Base-by-base conservation (phyloP, 2,797 vertebrate genomes). In the Aldrovandia affinis region DNA sequence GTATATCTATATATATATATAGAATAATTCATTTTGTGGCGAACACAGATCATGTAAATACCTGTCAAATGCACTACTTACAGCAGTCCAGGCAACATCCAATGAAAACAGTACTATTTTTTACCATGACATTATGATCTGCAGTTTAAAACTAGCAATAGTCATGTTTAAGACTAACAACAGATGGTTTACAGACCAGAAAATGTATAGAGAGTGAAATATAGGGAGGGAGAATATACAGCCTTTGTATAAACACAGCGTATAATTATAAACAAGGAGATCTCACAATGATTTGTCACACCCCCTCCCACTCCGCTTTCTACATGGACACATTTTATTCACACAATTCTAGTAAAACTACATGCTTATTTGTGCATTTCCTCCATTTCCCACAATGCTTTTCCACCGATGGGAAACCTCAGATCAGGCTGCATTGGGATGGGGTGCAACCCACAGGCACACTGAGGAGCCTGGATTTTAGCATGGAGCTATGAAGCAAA, bases 241-340 rank as follows among this genome's bases (percentile, higher is more conserved):
- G n/a, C 50, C 50, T 52, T 63, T 89, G 83, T 88, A 86, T 89
- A 82, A 87, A 86, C 81, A 88, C 83, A 52, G 4, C 25, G 28
- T 81, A 75, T 91, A 89, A 93, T 91, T 83, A 89, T 86, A 78
- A 85, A 88, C 92, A 93, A 90, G 92, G 91, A 90, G 87, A 88
- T 83, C 84, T 88, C 86, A 88, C 88, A 87, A 83, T 83, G 70
- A 44, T 59, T 82, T 28, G 81, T 30, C 36, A 33, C 59, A 55
- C 52, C 80, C 36, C 80, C 28, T 30, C 44, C 57, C 80, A 81
- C 39, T 28, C 78, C 33, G 82, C 73, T 86, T 15, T 50, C 22
- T 63, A 81, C 39, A n/a, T n/a, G n/a, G 68, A 78, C 84, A 81
- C 81, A 87, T 55, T n/a, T n/a, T n/a, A n/a, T n/a, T n/a, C n/a